phyloP scores from a whole-genome alignment of 2,113 vertebrate genomes.

The Chlamydotis undulata region DNA sequence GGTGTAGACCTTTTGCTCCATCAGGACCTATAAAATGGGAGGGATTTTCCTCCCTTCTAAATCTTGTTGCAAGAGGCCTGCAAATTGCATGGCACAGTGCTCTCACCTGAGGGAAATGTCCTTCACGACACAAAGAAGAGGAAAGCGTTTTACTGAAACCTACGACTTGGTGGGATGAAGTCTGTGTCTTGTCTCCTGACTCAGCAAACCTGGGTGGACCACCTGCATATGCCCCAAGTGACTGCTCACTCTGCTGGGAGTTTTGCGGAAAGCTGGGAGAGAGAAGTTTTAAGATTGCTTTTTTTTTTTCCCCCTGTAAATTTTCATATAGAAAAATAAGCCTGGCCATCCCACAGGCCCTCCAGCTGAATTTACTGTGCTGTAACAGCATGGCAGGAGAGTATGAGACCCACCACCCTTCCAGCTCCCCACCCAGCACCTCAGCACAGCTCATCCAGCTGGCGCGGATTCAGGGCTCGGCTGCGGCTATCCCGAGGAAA shows the following conservation, averaged over 20 bases:
- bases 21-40: neutral
- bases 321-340: neutral
- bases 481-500: neutral
- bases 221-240: neutral
- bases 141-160: neutral
- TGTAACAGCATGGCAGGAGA: neutral
- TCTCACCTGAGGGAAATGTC: neutral
- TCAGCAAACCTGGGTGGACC: neutral
- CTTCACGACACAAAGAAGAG: neutral
- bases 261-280: neutral
- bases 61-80: neutral
- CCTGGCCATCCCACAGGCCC: neutral
- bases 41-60: neutral
- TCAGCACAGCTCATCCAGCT: neutral
- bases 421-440: neutral
- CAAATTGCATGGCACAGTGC: neutral
- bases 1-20: neutral
- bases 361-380: neutral
- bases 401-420: neutral
- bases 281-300: neutral
- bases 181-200: neutral
- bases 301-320: fast-evolving
- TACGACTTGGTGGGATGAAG: neutral
- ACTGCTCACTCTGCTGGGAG: neutral
- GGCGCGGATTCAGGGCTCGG: neutral